Conservation (phyloP, 2,113 vertebrate genomes). For the Aix galericulata region DNA sequence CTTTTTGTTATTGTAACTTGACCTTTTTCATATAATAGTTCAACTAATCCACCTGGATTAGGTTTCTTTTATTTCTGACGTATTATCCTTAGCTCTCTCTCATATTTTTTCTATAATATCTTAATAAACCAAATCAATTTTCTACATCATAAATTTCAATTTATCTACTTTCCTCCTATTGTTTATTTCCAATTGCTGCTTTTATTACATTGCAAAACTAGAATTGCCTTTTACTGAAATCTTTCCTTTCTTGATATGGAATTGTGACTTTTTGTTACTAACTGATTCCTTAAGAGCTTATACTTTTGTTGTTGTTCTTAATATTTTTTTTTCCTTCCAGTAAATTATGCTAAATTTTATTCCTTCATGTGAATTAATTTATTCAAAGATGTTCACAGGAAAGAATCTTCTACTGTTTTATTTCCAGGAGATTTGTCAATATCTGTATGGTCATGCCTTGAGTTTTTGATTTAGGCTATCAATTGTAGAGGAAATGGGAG, state of each 20-base stretch:
- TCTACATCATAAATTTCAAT: neutral
- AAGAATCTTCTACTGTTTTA: neutral
- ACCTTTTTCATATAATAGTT: neutral
- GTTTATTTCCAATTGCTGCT: neutral
- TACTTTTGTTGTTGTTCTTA: neutral
- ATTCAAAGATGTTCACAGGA: neutral
- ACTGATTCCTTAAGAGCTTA: neutral
- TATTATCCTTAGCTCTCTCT: neutral
- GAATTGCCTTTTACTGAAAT: neutral
- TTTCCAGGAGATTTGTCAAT: neutral
- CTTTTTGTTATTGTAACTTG: neutral
- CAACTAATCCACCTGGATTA: neutral
- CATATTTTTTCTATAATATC: neutral
- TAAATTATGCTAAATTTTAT: neutral
- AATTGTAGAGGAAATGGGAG: neutral
- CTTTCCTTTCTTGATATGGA: neutral
- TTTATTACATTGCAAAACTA: neutral
- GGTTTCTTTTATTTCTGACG: neutral
- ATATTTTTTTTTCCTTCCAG: neutral
- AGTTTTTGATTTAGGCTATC: neutral
- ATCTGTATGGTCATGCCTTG: neutral
- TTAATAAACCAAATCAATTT: neutral
- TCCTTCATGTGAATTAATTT: neutral
- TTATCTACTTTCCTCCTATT: neutral
- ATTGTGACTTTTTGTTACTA: neutral